Conservation (phyloP, 2,888 invertebrate genomes). For the Pyrocoelia pectoralis region DNA sequence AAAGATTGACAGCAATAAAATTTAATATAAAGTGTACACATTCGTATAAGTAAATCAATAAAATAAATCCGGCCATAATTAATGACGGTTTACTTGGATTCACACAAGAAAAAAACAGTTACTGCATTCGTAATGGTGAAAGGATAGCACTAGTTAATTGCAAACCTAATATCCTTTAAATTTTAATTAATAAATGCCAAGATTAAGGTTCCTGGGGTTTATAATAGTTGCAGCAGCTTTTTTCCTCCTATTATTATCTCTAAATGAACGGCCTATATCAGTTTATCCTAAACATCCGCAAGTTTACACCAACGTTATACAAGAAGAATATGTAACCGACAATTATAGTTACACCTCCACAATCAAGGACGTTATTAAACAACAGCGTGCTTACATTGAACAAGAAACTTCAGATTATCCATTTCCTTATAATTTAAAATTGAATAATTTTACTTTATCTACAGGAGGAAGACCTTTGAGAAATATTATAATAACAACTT, state of each 20-base stretch:
- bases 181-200: conserved; percentile 31
- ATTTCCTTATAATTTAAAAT: conserved; percentile 67
- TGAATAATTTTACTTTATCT: conserved; percentile 75
- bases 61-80: conserved; percentile 25
- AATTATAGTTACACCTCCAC: conserved; percentile 47
- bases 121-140: conserved; percentile 12
- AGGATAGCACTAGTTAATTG: conserved; percentile 16
- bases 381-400: conserved; percentile 64
- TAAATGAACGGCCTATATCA: conserved; percentile 34
- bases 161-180: background rate
- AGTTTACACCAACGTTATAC: conserved; percentile 38
- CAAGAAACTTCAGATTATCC: conserved; percentile 68
- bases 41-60: conserved; percentile 29
- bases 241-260: conserved; percentile 28
- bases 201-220: conserved; percentile 32
- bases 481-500: conserved; percentile 84
- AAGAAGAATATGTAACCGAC: conserved; percentile 35
- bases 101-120: conserved; percentile 6
- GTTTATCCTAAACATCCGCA: conserved; percentile 38
- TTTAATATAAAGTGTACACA: conserved; percentile 16
- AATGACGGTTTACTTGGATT: conserved; percentile 22
- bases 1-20: background rate
- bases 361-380: conserved; percentile 66
- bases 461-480: conserved; percentile 76
- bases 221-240: conserved; percentile 26